Evolutionary conservation across 2,113 vertebrate genomes (phyloP).

Genomic region (Asarcornis scutulata): DNA sequence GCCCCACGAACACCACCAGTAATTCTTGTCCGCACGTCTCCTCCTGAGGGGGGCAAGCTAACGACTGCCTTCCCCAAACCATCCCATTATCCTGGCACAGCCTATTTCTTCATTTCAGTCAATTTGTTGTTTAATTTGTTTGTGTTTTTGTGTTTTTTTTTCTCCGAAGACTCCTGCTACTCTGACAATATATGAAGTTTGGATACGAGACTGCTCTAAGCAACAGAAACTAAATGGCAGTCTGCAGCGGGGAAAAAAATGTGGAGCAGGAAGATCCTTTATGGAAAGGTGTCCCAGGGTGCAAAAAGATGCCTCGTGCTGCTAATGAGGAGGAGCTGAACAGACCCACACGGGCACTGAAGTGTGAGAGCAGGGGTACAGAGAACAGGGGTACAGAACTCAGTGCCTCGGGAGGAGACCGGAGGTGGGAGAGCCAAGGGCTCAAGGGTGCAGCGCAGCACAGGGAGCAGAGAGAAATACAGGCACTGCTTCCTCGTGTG

Average conservation of each 20-base stretch:
- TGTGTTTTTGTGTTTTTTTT: neutral
- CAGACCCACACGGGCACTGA: accelerated
- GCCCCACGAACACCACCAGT: accelerated
- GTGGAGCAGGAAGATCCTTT: neutral
- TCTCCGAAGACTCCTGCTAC: neutral
- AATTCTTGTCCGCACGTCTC: accelerated
- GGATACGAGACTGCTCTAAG: neutral
- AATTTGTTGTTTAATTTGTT: neutral
- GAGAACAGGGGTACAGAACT: no score
- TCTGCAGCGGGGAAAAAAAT: neutral
- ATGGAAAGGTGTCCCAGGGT: neutral
- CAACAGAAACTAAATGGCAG: neutral
- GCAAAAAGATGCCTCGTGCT: accelerated
- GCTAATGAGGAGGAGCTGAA: no score
- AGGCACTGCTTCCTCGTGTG: no score
- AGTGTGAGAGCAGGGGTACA: neutral
- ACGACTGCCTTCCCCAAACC: neutral
- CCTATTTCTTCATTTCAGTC: neutral
- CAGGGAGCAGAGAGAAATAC: no score
- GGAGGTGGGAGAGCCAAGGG: no score
- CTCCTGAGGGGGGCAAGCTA: neutral
- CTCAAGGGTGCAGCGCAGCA: neutral
- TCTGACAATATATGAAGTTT: neutral
- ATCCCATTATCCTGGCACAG: neutral
- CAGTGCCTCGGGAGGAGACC: neutral